phyloP scores from a whole-genome alignment of 2,113 vertebrate genomes.

The Albula goreensis region DNA sequence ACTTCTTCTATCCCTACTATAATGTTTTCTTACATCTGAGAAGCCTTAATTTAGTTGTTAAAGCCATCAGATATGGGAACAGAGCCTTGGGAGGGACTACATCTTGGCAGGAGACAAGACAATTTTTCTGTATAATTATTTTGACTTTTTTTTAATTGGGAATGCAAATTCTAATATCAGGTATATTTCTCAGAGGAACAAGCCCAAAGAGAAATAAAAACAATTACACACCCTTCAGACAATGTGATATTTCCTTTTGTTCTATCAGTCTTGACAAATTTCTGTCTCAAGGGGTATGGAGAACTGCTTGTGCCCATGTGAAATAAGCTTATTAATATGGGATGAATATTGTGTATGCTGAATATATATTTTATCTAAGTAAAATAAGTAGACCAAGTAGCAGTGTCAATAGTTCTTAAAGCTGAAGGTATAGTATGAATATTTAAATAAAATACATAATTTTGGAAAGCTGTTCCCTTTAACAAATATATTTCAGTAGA shows the following conservation, averaged over 20 bases:
- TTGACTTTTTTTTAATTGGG: slow-evolving; percentile 29
- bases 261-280: neutral
- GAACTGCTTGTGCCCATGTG: neutral
- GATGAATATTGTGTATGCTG: no score
- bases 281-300: neutral
- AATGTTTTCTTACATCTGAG: neutral
- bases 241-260: neutral
- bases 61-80: neutral
- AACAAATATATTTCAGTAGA: neutral
- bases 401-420: no score
- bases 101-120: slow-evolving; percentile 30
- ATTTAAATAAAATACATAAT: neutral
- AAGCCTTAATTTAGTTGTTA: slow-evolving; percentile 30
- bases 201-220: slow-evolving; percentile 27
- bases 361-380: no score
- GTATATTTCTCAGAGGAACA: slow-evolving; percentile 21
- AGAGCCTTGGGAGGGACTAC: slow-evolving; percentile 14
- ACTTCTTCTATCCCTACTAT: no score
- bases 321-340: neutral
- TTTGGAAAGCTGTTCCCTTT: neutral
- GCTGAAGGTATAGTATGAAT: no score
- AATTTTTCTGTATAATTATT: slow-evolving; percentile 31
- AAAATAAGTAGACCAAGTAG: no score
- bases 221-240: slow-evolving; percentile 23
- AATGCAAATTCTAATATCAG: slow-evolving; percentile 31